These are phyloP conservation scores for Phengaris alcon DNA, from an alignment of 2,888 invertebrate genomes.

Conservation along the genomic window DNA sequence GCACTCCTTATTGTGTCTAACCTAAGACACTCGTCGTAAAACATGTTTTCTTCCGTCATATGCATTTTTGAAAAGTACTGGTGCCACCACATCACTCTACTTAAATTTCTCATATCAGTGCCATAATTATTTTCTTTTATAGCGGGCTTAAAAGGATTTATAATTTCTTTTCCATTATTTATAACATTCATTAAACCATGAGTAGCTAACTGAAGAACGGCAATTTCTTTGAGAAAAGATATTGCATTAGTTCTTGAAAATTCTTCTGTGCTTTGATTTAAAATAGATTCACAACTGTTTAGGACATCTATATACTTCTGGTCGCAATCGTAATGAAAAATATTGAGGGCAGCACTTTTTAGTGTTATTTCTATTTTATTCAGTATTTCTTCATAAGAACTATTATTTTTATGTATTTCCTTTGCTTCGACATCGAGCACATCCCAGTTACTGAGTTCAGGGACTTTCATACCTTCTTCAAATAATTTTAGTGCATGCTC, in stretches of 20 bases:
- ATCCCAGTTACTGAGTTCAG: conserved; percentile 75
- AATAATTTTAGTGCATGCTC: conserved; percentile 52
- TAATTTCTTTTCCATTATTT: conserved; percentile 65
- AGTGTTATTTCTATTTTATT: conserved; percentile 81
- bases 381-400: conserved; percentile 82
- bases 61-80: conserved; percentile 81
- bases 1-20: conserved; percentile 85
- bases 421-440: conserved; percentile 78
- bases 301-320: conserved; percentile 65
- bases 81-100: conserved; percentile 86
- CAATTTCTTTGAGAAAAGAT: conserved; percentile 81
- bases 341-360: conserved; percentile 80
- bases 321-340: conserved; percentile 60
- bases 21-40: conserved; percentile 78
- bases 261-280: conserved; percentile 79
- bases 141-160: conserved; percentile 77
- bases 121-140: conserved; percentile 73
- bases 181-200: conserved; percentile 77
- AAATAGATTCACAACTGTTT: conserved; percentile 58
- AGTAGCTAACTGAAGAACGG: conserved; percentile 81
- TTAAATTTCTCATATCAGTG: conserved; percentile 80
- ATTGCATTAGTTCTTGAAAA: conserved; percentile 81
- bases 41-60: conserved; percentile 72
- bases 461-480: conserved; percentile 58
- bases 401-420: conserved; percentile 70